phyloP scores from a whole-genome alignment of 1,140 invertebrate genomes.

The Rhopalosiphum padi region DNA sequence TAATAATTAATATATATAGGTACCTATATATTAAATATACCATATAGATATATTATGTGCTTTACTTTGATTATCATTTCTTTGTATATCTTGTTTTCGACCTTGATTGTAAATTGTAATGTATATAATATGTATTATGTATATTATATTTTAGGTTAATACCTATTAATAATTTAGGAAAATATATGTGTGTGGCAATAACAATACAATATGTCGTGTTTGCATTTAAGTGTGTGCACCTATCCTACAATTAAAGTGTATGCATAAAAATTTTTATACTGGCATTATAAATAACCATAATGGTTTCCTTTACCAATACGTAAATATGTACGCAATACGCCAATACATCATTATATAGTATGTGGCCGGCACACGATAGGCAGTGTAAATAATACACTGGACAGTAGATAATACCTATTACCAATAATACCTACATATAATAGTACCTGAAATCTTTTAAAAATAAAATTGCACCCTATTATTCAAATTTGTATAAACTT shows the following conservation, averaged over 20 bases:
- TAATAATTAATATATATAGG: background rate
- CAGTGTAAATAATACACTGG: no score
- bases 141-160: background rate
- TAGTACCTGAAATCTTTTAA: no score
- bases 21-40: no score
- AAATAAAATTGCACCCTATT: background rate
- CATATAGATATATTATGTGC: background rate
- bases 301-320: background rate
- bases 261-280: background rate
- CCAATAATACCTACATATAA: no score
- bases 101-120: background rate
- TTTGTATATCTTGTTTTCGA: background rate
- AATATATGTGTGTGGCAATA: background rate
- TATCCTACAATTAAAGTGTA: background rate
- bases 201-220: background rate
- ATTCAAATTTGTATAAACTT: background rate
- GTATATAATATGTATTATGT: background rate
- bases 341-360: background rate
- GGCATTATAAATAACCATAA: background rate
- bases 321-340: background rate
- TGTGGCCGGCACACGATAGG: background rate
- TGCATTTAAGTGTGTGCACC: background rate
- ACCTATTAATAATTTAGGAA: background rate
- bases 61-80: no score
- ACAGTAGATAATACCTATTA: no score